Conservation (phyloP, 2,113 vertebrate species). For the Bolborhynchus lineola region DNA sequence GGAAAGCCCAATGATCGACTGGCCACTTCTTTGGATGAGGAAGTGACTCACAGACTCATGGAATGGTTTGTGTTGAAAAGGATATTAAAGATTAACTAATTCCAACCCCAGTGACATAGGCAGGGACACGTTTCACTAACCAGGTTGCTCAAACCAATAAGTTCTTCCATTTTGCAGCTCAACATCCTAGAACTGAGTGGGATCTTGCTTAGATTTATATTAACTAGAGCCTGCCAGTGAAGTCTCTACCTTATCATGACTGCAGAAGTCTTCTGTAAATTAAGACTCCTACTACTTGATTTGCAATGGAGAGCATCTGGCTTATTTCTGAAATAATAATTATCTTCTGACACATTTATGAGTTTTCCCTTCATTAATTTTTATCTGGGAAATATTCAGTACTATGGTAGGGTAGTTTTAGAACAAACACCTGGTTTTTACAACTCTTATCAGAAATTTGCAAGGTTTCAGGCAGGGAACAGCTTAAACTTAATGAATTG, state of each 20-base stretch:
- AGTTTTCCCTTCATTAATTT: conserved; percentile 74
- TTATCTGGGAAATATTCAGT: conserved; percentile 68
- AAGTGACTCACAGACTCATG: not conserved
- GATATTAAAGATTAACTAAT: not conserved
- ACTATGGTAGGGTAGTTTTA: conserved; percentile 66
- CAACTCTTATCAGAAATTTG: conserved; percentile 66
- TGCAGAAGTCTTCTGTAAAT: conserved; percentile 6
- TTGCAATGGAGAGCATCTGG: conserved; percentile 62
- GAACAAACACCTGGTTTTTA: conserved; percentile 75
- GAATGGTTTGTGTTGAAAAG: not conserved
- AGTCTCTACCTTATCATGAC: not conserved
- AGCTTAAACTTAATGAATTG: conserved; percentile 57
- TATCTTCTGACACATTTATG: conserved; percentile 73
- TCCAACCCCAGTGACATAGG: not conserved
- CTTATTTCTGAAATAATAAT: conserved; percentile 67
- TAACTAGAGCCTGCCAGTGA: not conserved
- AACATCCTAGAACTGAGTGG: not conserved
- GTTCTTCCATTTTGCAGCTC: not conserved
- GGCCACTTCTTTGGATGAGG: not conserved
- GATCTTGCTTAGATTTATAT: not conserved
- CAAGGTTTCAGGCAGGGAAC: conserved; percentile 55
- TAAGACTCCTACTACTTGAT: conserved; percentile 38
- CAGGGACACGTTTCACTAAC: not conserved
- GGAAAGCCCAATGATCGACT: not conserved
- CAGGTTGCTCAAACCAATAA: not conserved